Base-by-base conservation (phyloP, 2,888 invertebrate genomes). In the Helleia helle region DNA sequence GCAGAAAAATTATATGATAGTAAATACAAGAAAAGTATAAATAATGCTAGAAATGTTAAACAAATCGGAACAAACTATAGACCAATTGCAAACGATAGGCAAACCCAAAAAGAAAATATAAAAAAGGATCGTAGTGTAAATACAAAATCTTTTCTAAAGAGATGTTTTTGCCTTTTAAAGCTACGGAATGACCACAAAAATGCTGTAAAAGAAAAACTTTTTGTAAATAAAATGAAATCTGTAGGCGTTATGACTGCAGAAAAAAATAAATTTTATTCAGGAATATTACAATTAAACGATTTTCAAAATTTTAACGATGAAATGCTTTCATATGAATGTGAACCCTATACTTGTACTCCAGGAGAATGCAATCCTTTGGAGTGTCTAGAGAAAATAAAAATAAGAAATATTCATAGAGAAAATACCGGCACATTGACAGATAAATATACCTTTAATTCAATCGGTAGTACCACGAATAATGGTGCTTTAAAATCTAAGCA, bases 161-260 rank as follows among this genome's bases (percentile, higher is more conserved):
- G 64, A 45, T 65, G 70, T 55, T 66, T 59, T 41, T 65, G 66
- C 41, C 55, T 56, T 22, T 40, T 62, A 14, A 58, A 59, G 48
- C 42, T 64, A 29, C 46, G 48, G 22, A 51, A 51, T 13, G 49
- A 42, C n/a, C 12, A 17, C 13, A 36, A 25, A 22, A n/a, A n/a
- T n/a, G n/a, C n/a, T n/a, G n/a, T n/a, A n/a, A n/a, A n/a, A n/a
- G n/a, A n/a, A n/a, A 24, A 29, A 26, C 22, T 22, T 11, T 14
- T 37, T 22, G 38, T 29, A 4, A 26, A 27, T 46, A 48, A 43
- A 28, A 38, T 37, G 25, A 36, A 38, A 38, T 34, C 34, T 15
- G 38, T 42, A 36, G 42, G 44, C 27, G 26, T 43, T 4, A 51
- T 48, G 48, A 43, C 50, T 15, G 40, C 31, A 24, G 31, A 44